Base-by-base conservation (phyloP, 2,888 invertebrate genomes). In the Ganaspis brasiliensis region DNA sequence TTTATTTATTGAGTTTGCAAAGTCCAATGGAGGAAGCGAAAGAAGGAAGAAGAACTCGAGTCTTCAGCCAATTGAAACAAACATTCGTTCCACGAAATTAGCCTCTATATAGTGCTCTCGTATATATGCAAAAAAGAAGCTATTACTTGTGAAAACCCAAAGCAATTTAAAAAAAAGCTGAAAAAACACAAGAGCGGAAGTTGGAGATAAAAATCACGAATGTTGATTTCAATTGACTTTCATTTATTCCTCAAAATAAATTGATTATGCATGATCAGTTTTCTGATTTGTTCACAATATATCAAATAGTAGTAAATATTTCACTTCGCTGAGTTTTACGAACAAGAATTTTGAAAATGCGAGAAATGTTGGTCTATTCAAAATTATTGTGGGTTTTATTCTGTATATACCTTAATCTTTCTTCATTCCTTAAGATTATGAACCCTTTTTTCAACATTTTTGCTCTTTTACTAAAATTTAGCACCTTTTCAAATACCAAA, bases 1-100 rank as follows among this genome's bases (percentile, higher is more conserved):
- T 81, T 81, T 81, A 81, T 81, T 81, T 81, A 81, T 81, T 67
- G 79, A 79, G 75, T 81, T 79, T 72, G 76, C 74, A 49, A 35
- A 74, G 72, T 56, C 59, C 72, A 75, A 74, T 72, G 67, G 71
- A 37, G 61, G 37, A 61, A 12, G 37, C 31, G 63, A 40, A 63
- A 5, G 37, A 63, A 63, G 63, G 37, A 63, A 21, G 63, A 21
- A 21, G 56, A 56, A 74, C 75, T 77, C 72, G 70, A 76, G 81
- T 80, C 75, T 75, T 77, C 74, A 79, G 80, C 81, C 80, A 83
- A 81, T 83, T 81, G 81, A 83, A 83, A 83, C 81, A 83, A 83
- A 81, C 82, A 78, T 63, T 72, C 76, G 72, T 73, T 80, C 77
- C 76, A 74, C 81, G 74, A 77, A 81, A 81, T 79, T 76, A 76